Percentiles rank a stretch among this genome's conserved stretches.
Conservation (phyloP, 2,888 invertebrate species). For the Pammene fasciana region DNA sequence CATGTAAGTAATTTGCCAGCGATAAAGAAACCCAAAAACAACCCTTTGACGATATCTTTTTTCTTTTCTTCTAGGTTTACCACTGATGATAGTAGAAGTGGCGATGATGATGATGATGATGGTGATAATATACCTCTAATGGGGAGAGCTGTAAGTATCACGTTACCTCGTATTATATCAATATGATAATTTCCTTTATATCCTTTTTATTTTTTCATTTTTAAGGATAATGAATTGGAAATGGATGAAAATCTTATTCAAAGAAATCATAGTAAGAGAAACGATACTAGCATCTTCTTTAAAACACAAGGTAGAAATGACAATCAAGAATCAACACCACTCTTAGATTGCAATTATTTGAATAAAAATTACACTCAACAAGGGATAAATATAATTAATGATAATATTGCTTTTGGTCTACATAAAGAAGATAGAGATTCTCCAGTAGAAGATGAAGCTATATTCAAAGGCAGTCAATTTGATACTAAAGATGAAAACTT, state of each 20-base stretch:
- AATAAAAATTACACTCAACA: conserved; percentile 16
- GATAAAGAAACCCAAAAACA: no score
- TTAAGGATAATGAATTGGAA: background rate
- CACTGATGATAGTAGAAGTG: conserved; percentile 59
- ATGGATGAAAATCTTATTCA: background rate
- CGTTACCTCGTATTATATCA: background rate
- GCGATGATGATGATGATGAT: conserved; percentile 43
- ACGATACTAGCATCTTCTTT: background rate
- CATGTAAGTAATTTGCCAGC: no score
- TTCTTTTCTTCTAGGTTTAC: conserved; percentile 52
- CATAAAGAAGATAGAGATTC: background rate
- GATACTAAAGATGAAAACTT: background rate
- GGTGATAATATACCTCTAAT: conserved; percentile 33
- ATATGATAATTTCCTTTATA: background rate
- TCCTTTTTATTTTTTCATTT: background rate
- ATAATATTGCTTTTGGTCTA: background rate
- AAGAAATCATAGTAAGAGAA: background rate
- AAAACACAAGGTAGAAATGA: background rate
- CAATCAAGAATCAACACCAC: conserved; percentile 15
- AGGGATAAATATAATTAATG: background rate
- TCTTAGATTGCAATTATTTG: conserved; percentile 16
- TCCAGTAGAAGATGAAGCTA: background rate
- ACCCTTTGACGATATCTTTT: no score
- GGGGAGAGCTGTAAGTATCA: conserved; percentile 20
- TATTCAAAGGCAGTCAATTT: background rate